Base-by-base conservation (phyloP, 2,888 invertebrate species). In the Halictus ligatus region DNA sequence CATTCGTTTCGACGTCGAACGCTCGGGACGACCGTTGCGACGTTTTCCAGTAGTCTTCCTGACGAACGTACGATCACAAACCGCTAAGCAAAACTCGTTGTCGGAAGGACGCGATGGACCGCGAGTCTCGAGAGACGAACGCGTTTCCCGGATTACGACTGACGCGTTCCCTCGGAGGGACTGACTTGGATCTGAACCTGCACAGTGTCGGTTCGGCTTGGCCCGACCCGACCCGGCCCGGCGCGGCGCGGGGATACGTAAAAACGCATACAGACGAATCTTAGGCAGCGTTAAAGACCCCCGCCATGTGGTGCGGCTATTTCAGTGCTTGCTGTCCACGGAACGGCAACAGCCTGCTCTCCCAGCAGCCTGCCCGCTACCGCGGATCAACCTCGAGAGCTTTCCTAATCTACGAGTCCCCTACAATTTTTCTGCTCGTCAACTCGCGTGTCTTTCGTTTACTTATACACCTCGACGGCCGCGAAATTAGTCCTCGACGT, bases 271-370 rank as follows among this genome's bases (percentile, higher is more conserved):
- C 71, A 73, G 83, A 77, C 43, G 78, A 78, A 76, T 81, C 80
- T 43, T 83, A 75, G 54, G 74, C 78, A 71, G 71, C 74, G 71
- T 74, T 81, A 92, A 92, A 92, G 92, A 93, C 93, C 93, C 93
- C 93, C 93, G 94, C 94, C 94, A 94, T 94, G 94, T 94, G 94
- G 92, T 92, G 91, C 83, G 86, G 94, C 94, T 94, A 94, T 94
- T 94, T 94, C 94, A 92, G 94, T 93, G 89, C 88, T 89, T 78
- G 87, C 88, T 83, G 81, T 87, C 89, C 79, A 75, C 75, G 85
- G 80, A 78, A n/a, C 71, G 40, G n/a, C 69, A 21, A 64, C 78
- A 67, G 72, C 64, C 58, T 15, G 15, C 64, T 60, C 60, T 7
- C 29, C 2, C 58, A 58, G n/a, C 58, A n/a, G 58, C 58, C 58